These are phyloP conservation scores for Idaea dimidiata DNA, from an alignment of 2,888 invertebrate species.

Conservation along the genomic window DNA sequence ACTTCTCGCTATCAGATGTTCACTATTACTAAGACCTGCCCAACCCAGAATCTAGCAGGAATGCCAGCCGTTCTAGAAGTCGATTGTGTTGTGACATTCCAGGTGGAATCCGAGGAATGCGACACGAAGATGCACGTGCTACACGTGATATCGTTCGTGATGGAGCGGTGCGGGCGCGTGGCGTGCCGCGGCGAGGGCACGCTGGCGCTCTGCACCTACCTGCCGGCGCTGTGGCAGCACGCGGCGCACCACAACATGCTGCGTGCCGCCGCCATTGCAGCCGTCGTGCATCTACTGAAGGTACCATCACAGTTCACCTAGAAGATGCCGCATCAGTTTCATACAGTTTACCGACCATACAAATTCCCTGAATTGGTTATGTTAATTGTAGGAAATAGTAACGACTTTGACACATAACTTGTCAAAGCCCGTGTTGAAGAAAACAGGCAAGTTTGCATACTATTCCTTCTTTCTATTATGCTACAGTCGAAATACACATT, in stretches of 20 bases:
- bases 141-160: slow-evolving; percentile 92
- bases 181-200: slow-evolving; percentile 85
- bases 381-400: too few relatives aligned
- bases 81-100: slow-evolving; percentile 15
- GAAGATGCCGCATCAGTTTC: background rate
- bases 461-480: too few relatives aligned
- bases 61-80: background rate
- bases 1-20: too few relatives aligned
- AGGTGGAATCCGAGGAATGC: slow-evolving; percentile 94
- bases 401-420: too few relatives aligned
- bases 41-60: too few relatives aligned
- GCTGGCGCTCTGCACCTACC: slow-evolving; percentile 87
- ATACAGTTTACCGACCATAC: too few relatives aligned
- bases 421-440: too few relatives aligned
- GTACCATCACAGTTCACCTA: slow-evolving; percentile 55
- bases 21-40: too few relatives aligned
- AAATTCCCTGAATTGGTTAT: too few relatives aligned
- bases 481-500: too few relatives aligned
- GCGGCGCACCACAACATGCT: slow-evolving; percentile 94
- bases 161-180: slow-evolving; percentile 91
- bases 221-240: slow-evolving; percentile 94
- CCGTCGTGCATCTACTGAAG: slow-evolving; percentile 92
- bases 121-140: slow-evolving; percentile 98
- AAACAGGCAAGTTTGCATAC: too few relatives aligned
- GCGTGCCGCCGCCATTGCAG: slow-evolving; percentile 93